phyloP scores from a whole-genome alignment of 2,113 vertebrate genomes.

The Eonycteris spelaea region DNA sequence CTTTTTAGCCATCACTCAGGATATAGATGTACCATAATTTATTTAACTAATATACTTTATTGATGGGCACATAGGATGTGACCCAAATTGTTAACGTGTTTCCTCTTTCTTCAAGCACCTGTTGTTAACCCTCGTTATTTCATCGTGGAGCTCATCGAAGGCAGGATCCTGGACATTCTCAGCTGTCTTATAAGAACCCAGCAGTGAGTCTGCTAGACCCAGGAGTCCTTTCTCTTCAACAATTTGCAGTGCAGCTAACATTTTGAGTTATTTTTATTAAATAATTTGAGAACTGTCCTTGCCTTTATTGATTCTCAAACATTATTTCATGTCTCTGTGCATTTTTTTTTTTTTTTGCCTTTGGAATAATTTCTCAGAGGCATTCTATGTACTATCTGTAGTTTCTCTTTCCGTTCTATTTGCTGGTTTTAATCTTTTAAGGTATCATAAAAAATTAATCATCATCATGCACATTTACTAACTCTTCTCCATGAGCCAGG shows the following conservation, averaged over 20 bases:
- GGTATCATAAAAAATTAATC: background rate
- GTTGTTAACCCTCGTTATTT: conserved; percentile 31
- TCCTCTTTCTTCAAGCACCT: conserved; percentile 38
- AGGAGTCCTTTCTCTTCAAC: background rate
- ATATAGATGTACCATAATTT: background rate
- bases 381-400: background rate
- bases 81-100: background rate
- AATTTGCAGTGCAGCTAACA: background rate
- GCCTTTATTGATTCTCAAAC: conserved; percentile 8
- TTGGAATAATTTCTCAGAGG: background rate
- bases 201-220: background rate
- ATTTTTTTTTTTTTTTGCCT: background rate
- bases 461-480: background rate
- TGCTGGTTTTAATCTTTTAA: background rate
- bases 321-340: background rate
- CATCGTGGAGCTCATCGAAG: background rate
- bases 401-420: background rate
- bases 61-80: conserved; percentile 10
- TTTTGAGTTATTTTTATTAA: background rate
- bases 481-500: background rate
- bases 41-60: conserved; percentile 9
- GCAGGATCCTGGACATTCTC: background rate
- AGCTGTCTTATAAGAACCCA: background rate
- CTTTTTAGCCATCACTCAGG: background rate
- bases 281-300: background rate